Base-by-base conservation (phyloP, 1,140 invertebrate genomes). In the Solen grandis region DNA sequence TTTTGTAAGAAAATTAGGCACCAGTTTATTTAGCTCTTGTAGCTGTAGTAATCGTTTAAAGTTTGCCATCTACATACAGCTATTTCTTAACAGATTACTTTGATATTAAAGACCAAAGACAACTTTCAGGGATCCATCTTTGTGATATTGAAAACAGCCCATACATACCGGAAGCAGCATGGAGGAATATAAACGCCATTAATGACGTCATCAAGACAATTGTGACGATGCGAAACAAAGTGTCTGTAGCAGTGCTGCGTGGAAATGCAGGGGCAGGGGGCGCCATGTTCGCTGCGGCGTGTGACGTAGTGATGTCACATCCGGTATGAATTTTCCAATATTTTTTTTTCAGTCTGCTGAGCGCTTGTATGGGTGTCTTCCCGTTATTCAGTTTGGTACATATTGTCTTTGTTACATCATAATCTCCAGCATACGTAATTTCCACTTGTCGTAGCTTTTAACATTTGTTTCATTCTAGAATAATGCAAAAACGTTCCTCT, bases 211-310 rank as follows among this genome's bases (percentile, higher is more conserved):
- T 75, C n/a, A 14, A 27, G 4, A 57, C 36, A 5, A 14, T 65
- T 16, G 29, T 35, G 27, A 63, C 50, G 16, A 75, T 75, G 73
- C 25, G 10, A 0, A 65, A 65, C 35, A 75, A 75, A 46, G 22
- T 50, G 16, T 36, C 50, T 1, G 73, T 75, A 13, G 73, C 73
- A 3, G 73, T 65, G n/a, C n/a, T 75, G 35, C 57, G 31, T 14
- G 73, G 73, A 52, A 65, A 75, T 29, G 73, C 73, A 52, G 73
- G 59, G 19, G 73, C 73, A 1, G 73, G 73, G 16, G 73, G 73
- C 13, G 59, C 73, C 2, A 75, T 75, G 73, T n/a, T 75, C 13
- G 73, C 73, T 2, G 36, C 54, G 8, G 73, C 73, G 29, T 54
- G 46, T 57, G 73, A 75, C 29, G 22, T 75, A 29, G 46, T 33